A percentile compares a stretch with the other conserved stretches of the same genome.
These are phyloP conservation scores for Mus pahari DNA, from an alignment of 2,113 vertebrate species.

Conservation along the genomic window DNA sequence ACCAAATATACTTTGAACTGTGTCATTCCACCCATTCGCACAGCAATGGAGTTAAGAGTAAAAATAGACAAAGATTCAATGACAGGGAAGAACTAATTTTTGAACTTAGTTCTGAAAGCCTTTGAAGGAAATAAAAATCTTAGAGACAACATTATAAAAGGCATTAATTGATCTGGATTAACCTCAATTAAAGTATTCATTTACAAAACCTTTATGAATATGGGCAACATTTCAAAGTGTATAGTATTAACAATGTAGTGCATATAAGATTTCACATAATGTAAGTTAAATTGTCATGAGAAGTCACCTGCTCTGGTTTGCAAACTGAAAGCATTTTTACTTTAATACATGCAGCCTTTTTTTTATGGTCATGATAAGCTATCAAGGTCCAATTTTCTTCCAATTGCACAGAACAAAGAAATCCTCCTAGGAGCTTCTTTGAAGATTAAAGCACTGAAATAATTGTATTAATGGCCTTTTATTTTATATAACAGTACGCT, in stretches of 20 bases:
- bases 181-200: constrained; percentile 1
- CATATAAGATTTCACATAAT: constrained; percentile 40
- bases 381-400: constrained; percentile 73
- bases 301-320: constrained; percentile 43
- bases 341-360: constrained; percentile 65
- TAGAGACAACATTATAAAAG: neutral
- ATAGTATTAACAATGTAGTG: neutral
- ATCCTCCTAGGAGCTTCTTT: constrained; percentile 70
- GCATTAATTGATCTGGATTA: neutral
- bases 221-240: constrained; percentile 3
- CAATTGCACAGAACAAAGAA: constrained; percentile 70
- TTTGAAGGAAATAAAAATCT: neutral
- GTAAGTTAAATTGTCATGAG: constrained; percentile 31
- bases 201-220: constrained; percentile 4
- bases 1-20: neutral
- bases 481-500: constrained; percentile 66
- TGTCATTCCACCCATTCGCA: neutral
- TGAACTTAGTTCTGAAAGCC: neutral
- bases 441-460: constrained; percentile 81
- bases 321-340: constrained; percentile 64
- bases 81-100: neutral
- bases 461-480: constrained; percentile 75
- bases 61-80: neutral
- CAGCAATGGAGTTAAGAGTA: neutral
- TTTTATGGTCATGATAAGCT: constrained; percentile 67